Conservation (phyloP, 2,888 invertebrate genomes). For the Scaeva pyrastri region DNA sequence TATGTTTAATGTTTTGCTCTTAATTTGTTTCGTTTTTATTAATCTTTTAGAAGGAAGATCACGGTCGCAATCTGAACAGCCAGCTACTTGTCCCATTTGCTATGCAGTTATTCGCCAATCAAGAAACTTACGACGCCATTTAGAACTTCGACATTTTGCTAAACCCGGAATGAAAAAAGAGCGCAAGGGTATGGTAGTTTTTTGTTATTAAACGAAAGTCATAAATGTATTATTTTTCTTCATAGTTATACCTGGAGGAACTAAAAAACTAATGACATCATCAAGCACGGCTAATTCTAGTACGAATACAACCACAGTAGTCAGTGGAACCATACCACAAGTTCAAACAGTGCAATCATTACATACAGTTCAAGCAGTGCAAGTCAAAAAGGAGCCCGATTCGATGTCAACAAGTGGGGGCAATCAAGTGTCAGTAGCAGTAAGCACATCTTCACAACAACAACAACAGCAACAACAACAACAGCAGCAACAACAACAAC, state of each 20-base stretch:
- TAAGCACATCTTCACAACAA: conserved; percentile 76
- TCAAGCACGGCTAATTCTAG: conserved; percentile 58
- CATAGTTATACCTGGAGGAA: conserved; percentile 50
- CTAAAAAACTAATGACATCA: conserved; percentile 55
- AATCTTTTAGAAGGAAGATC: conserved; percentile 83
- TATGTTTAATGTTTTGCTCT: not conserved
- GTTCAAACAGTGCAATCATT: conserved; percentile 83
- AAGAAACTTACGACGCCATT: conserved; percentile 86
- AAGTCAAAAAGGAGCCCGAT: conserved; percentile 84
- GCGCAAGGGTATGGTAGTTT: conserved; percentile 82
- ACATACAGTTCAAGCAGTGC: conserved; percentile 83
- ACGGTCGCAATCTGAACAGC: conserved; percentile 87
- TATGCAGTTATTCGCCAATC: conserved; percentile 86
- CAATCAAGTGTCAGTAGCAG: conserved; percentile 77
- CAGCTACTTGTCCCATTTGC: conserved; percentile 86
- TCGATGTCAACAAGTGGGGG: conserved; percentile 77
- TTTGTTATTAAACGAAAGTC: rapidly evolving
- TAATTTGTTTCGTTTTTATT: not conserved
- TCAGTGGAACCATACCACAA: conserved; percentile 80
- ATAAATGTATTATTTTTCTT: not conserved
- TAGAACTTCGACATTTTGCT: conserved; percentile 84
- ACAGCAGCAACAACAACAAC: conserved; percentile 79
- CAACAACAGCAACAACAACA: conserved; percentile 78
- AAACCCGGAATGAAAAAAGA: conserved; percentile 84
- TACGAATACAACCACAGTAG: conserved; percentile 77